Evolutionary conservation across 2,113 vertebrate genomes (phyloP).

Genomic region (Nycticorax nycticorax): DNA sequence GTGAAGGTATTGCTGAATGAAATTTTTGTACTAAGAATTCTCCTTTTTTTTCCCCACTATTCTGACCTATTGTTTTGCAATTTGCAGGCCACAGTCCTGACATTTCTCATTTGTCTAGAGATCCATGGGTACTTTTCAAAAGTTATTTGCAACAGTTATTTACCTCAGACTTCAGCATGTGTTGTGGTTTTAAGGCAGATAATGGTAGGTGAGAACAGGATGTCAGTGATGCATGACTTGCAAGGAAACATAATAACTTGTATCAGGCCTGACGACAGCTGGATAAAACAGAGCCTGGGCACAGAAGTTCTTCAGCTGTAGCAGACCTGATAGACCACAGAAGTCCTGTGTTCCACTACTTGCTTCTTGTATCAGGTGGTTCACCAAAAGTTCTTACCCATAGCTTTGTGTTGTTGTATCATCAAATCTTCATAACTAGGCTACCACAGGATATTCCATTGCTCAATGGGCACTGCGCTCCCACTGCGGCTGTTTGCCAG

Average conservation of each 20-base stretch:
- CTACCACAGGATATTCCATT: background rate
- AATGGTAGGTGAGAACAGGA: background rate
- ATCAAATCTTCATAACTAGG: background rate
- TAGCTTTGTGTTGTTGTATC: background rate
- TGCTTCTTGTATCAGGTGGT: background rate
- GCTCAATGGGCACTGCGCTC: background rate
- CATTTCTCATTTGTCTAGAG: background rate
- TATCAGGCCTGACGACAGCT: background rate
- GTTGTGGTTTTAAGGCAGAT: background rate
- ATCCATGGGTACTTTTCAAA: background rate
- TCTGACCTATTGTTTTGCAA: background rate
- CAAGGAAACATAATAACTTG: background rate
- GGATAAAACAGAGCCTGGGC: background rate
- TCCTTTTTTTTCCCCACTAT: background rate
- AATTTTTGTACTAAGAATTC: background rate
- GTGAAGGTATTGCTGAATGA: background rate
- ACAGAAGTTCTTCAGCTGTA: background rate
- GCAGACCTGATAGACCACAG: background rate
- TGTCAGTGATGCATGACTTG: background rate
- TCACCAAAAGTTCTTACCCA: background rate
- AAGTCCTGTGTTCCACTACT: background rate
- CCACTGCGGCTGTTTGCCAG: background rate
- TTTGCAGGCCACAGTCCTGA: background rate
- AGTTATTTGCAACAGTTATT: background rate
- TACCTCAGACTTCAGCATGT: background rate